These are phyloP conservation scores for Hirtodrosophila alboralis DNA, from an alignment of 2,888 invertebrate species.

Conservation along the genomic window DNA sequence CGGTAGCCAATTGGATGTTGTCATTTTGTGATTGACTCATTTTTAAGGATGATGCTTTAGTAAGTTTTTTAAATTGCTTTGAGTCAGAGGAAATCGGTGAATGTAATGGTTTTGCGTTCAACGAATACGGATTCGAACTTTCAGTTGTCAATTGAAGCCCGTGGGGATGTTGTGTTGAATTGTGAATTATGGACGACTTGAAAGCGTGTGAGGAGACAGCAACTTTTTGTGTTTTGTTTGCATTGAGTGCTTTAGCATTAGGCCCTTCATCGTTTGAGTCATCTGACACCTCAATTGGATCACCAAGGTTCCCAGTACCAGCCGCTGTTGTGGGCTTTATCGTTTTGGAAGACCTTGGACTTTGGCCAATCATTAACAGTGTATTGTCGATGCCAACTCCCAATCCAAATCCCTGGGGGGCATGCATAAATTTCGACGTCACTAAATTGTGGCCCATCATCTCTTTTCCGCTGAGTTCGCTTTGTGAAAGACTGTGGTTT, in stretches of 20 bases:
- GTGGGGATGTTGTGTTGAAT: slow-evolving; percentile 1
- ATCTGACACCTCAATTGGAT: slow-evolving; percentile 81
- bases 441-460: neutral
- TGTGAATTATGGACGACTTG: slow-evolving; percentile 26
- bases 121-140: slow-evolving; percentile 3
- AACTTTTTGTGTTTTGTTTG: slow-evolving; percentile 4
- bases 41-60: slow-evolving; percentile 27
- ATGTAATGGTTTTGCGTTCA: slow-evolving; percentile 6
- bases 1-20: slow-evolving; percentile 2
- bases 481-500: slow-evolving; percentile 2
- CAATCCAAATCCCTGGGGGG: neutral
- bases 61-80: slow-evolving; percentile 35
- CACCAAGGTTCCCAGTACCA: slow-evolving; percentile 69
- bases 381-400: slow-evolving; percentile 1
- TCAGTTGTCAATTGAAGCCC: slow-evolving; percentile 2
- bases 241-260: slow-evolving; percentile 15
- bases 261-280: slow-evolving; percentile 74
- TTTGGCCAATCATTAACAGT: neutral
- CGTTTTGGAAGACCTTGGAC: slow-evolving; percentile 6
- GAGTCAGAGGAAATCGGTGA: slow-evolving; percentile 6
- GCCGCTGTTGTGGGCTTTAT: slow-evolving; percentile 17
- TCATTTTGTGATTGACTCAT: slow-evolving; percentile 17
- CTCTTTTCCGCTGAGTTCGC: slow-evolving; percentile 11
- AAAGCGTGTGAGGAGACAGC: neutral
- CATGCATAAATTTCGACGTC: slow-evolving; percentile 2